Evolutionary conservation across 1,140 invertebrate species (phyloP).

Genomic region (Belonocnema kinseyi): DNA sequence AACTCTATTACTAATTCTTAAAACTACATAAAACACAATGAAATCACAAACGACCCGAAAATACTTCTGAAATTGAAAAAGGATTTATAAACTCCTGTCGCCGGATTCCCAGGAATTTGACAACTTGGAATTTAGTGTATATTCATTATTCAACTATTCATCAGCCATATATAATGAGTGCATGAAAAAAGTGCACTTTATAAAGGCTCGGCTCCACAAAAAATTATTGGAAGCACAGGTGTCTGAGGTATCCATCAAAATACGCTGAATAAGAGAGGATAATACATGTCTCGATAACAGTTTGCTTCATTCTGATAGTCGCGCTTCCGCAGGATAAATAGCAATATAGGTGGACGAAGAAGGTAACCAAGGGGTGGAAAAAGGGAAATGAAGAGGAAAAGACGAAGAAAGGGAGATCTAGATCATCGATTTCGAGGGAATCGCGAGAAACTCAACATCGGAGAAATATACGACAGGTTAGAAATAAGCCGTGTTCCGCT

Average conservation of each 20-base stretch:
- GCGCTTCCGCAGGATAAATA: constrained; percentile 33
- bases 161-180: too few relatives aligned
- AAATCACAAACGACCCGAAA: too few relatives aligned
- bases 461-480: constrained; percentile 49
- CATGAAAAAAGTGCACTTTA: constrained; percentile 11
- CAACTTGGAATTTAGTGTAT: too few relatives aligned
- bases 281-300: constrained; percentile 45
- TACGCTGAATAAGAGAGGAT: constrained; percentile 13
- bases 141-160: too few relatives aligned
- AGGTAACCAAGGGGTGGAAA: not conserved
- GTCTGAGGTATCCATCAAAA: constrained; percentile 3
- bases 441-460: constrained; percentile 12
- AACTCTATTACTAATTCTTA: too few relatives aligned
- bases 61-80: too few relatives aligned
- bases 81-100: too few relatives aligned
- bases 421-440: constrained; percentile 17
- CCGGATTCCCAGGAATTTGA: too few relatives aligned
- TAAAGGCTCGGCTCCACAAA: constrained; percentile 1
- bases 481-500: constrained; percentile 60
- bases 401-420: not conserved
- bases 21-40: too few relatives aligned
- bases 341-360: constrained; percentile 15
- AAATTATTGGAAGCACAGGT: not conserved
- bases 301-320: constrained; percentile 47
- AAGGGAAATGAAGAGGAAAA: constrained; percentile 10